phyloP scores from a whole-genome alignment of 2,888 invertebrate genomes.

The Tetragonisca angustula region DNA sequence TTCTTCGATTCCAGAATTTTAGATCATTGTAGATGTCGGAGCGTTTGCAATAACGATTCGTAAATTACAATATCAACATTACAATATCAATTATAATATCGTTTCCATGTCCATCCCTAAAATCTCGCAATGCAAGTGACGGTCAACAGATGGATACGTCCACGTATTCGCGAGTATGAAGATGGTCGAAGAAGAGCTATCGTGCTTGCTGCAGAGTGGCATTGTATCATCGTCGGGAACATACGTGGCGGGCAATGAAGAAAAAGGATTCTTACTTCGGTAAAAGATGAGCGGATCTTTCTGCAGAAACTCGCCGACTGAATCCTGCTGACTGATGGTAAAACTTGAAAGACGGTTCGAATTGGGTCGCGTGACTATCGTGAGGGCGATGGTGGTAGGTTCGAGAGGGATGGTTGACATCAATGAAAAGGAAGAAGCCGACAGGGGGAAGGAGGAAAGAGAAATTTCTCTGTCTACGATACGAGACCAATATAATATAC shows the following conservation, averaged over 20 bases:
- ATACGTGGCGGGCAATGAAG: constrained; percentile 48
- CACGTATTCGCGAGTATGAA: not conserved
- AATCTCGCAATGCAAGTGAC: not conserved
- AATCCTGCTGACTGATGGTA: constrained; percentile 71
- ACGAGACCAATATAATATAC: constrained; percentile 68
- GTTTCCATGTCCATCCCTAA: constrained; percentile 12
- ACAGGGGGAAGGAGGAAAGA: constrained; percentile 34
- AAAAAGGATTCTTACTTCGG: constrained; percentile 25
- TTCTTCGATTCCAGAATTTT: too few species aligned
- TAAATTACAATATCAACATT: too few species aligned
- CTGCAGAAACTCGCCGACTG: constrained; percentile 55
- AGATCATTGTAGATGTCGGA: too few species aligned
- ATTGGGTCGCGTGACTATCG: constrained; percentile 70
- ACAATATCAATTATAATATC: too few species aligned
- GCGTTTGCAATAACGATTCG: too few species aligned
- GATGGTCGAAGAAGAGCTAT: constrained; percentile 60
- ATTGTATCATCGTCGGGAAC: constrained; percentile 70
- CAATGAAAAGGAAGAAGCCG: constrained; percentile 35
- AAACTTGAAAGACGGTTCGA: constrained; percentile 74
- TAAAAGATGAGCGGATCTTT: constrained; percentile 37
- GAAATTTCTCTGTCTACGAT: constrained; percentile 60
- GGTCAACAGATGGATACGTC: constrained; percentile 27
- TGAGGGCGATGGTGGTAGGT: constrained; percentile 51
- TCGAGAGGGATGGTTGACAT: constrained; percentile 44
- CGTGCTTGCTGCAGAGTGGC: constrained; percentile 62